Evolutionary conservation across 1,140 invertebrate species (phyloP), one percentile per base, ranked within the genome.

Genomic region (Portunus trituberculatus): DNA sequence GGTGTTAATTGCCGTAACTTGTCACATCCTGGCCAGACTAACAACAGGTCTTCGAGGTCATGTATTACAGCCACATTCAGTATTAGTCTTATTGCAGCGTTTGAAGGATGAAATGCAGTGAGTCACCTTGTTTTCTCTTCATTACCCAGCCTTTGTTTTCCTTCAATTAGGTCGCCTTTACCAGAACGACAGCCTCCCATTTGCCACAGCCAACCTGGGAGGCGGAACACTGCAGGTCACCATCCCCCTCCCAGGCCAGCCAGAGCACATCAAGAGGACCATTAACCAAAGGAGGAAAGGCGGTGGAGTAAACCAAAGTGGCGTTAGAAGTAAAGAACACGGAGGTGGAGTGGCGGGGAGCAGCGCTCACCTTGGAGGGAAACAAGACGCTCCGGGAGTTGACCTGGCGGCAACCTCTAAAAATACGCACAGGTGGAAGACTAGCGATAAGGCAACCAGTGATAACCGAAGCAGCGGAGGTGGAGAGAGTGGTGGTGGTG

Each of bases 211-310:
- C 4, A 92, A 95, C 46, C 92, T 95, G n/a, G 95, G 92, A 8
- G 95, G 95, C 12, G 95, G 95, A 16, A 95, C 95, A 39, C 92
- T 95, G 46, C 91, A 84, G 82, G 95, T 93, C 32, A 93, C 95
- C 14, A 76, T 95, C 25, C 95, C 95, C 20, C 82, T 95, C 0
- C 46, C 52, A 0, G 91, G 92, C 52, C 94, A 88, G 25, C 94
- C 94, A 1, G 94, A 95, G 25, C 48, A 93, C 48, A 95, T 93
- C 25, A 76, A 31, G 29, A 93, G 52, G 67, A 87, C 86, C 6
- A 95, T 95, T n/a, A 67, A 31, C 28, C 82, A 59, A 32, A 93
- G 25, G 83, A 88, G 59, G 76, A 45, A 88, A 28, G 87, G 46
- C 52, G 52, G 76, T 48, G 76, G 76, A 31, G 88, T 29, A 48